Evolutionary conservation across 2,797 vertebrate species (phyloP).

Genomic region (Falco rusticolus): DNA sequence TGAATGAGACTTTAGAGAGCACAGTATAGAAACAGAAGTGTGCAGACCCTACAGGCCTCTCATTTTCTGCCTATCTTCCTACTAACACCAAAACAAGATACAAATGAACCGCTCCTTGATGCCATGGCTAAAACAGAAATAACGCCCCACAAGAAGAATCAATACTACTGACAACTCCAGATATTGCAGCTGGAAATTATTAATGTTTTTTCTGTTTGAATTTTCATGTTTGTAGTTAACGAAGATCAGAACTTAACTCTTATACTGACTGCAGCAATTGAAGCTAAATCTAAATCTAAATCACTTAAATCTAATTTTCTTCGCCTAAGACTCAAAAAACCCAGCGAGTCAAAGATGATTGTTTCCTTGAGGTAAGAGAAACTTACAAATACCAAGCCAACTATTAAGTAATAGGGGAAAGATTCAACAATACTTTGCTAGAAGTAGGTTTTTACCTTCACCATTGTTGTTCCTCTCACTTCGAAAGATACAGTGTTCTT

Average conservation of each 20-base stretch:
- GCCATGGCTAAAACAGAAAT: not conserved
- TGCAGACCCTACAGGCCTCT: not conserved
- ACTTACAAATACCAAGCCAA: not conserved
- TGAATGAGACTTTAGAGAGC: not conserved
- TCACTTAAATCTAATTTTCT: not conserved
- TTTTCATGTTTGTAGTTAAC: not conserved
- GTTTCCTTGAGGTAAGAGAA: conserved; percentile 4
- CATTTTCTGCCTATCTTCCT: not conserved
- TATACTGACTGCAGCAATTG: not conserved
- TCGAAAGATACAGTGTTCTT: conserved; percentile 96
- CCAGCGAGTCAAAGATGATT: not conserved
- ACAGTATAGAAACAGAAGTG: not conserved
- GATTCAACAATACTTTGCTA: not conserved
- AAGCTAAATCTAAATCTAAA: not conserved
- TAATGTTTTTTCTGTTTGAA: not conserved
- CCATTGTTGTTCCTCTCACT: conserved; percentile 91
- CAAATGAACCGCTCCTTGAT: not conserved
- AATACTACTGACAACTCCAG: not conserved
- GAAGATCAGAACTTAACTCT: not conserved
- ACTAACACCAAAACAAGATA: not conserved
- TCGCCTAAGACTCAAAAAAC: conserved; percentile 1
- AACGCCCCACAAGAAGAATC: not conserved
- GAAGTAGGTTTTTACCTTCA: conserved; percentile 80
- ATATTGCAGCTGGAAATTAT: not conserved
- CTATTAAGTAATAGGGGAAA: not conserved